Evolutionary conservation across 2,797 vertebrate genomes (phyloP).

Genomic region (Cuculus canorus): DNA sequence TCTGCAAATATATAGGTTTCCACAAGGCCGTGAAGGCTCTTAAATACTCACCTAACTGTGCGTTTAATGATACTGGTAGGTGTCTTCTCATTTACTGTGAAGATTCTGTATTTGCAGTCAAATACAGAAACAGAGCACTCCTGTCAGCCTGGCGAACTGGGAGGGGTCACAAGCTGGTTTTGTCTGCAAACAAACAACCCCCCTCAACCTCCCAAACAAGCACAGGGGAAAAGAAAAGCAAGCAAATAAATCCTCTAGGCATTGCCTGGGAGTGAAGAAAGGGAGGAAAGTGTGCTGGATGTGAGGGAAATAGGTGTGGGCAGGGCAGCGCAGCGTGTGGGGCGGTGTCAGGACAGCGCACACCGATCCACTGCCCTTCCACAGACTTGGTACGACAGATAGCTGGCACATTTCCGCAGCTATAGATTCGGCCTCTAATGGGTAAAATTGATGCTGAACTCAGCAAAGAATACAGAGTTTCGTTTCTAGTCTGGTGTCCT

Average conservation of each 20-base stretch:
- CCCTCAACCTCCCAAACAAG: background rate
- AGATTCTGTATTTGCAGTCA: conserved; percentile 21
- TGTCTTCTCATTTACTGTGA: conserved; percentile 40
- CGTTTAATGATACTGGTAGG: conserved; percentile 26
- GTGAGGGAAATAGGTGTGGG: background rate
- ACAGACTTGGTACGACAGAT: background rate
- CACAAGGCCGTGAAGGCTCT: background rate
- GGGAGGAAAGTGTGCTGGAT: background rate
- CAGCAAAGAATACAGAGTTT: background rate
- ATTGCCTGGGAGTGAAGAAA: background rate
- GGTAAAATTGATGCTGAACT: background rate
- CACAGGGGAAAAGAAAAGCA: too few species aligned
- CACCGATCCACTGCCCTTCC: background rate
- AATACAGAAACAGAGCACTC: background rate
- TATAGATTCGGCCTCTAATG: background rate
- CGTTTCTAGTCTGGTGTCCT: background rate
- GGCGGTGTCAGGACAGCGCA: background rate
- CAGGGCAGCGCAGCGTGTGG: background rate
- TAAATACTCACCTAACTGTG: conserved; percentile 48
- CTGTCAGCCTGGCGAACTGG: background rate
- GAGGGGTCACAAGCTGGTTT: conserved; percentile 5
- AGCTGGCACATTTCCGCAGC: background rate
- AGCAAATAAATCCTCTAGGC: background rate
- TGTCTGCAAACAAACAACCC: background rate
- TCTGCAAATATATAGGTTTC: conserved; percentile 51